Conservation (phyloP, 2,113 vertebrate genomes). For the Parus major region DNA sequence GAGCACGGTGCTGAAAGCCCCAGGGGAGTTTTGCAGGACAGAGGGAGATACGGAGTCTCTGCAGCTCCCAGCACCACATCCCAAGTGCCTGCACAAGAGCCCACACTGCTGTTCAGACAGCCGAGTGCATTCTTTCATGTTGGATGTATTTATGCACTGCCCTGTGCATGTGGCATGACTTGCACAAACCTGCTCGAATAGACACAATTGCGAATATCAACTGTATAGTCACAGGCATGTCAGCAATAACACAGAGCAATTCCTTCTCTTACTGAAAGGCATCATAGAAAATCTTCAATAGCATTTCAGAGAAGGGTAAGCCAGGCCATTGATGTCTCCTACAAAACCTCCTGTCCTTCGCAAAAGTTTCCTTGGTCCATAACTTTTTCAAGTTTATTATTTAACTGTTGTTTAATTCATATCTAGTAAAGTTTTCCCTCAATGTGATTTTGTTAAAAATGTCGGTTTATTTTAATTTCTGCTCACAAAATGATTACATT, state of each 20-base stretch:
- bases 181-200: background rate
- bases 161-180: background rate
- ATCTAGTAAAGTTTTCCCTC: background rate
- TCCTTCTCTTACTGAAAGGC: background rate
- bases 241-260: background rate
- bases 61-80: background rate
- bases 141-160: background rate
- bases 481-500: background rate
- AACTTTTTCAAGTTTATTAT: background rate
- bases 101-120: background rate
- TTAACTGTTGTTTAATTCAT: background rate
- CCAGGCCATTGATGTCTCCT: background rate
- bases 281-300: background rate
- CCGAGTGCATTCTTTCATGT: background rate
- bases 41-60: rapidly evolving
- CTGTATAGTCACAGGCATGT: background rate
- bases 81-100: background rate
- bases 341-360: background rate
- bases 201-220: background rate
- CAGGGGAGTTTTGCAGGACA: background rate
- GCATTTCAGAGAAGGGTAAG: background rate
- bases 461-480: background rate
- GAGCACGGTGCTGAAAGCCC: background rate
- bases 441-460: background rate
- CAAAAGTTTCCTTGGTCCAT: background rate